Evolutionary conservation across 2,113 vertebrate genomes (phyloP).

Genomic region (Ardeotis arabs): DNA sequence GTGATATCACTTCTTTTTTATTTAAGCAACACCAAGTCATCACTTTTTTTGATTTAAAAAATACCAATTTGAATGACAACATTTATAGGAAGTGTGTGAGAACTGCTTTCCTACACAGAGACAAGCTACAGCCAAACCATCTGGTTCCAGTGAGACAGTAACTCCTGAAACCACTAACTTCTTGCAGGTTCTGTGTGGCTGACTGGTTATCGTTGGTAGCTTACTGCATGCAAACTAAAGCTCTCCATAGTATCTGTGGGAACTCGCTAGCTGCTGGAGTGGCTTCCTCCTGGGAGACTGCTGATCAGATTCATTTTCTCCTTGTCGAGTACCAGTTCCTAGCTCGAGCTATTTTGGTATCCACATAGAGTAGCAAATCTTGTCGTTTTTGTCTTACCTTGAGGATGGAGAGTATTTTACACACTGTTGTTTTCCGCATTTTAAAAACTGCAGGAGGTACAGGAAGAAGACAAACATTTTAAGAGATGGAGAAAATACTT

Average conservation of each 20-base stretch:
- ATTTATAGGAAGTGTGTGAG: constrained; percentile 55
- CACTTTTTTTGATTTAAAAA: constrained; percentile 5
- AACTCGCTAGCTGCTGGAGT: background rate
- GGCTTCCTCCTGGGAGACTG: background rate
- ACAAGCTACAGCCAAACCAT: constrained; percentile 57
- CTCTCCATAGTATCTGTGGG: background rate
- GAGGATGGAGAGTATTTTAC: background rate
- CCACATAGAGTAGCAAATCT: background rate
- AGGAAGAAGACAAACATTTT: background rate
- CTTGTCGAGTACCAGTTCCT: background rate
- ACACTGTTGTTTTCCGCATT: background rate
- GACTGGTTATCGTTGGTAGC: background rate
- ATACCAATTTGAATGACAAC: constrained; percentile 48
- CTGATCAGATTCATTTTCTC: background rate
- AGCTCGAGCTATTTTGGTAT: background rate
- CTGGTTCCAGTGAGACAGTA: constrained; percentile 48
- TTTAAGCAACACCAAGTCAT: background rate
- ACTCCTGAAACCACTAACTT: constrained; percentile 26
- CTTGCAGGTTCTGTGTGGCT: background rate
- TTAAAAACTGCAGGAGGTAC: constrained; percentile 9
- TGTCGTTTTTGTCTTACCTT: background rate
- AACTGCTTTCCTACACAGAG: constrained; percentile 57
- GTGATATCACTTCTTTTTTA: background rate
- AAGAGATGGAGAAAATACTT: constrained; percentile 15
- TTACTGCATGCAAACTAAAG: background rate